Conservation (phyloP, 2,888 invertebrate genomes). For the Blastobasis lacticolella region DNA sequence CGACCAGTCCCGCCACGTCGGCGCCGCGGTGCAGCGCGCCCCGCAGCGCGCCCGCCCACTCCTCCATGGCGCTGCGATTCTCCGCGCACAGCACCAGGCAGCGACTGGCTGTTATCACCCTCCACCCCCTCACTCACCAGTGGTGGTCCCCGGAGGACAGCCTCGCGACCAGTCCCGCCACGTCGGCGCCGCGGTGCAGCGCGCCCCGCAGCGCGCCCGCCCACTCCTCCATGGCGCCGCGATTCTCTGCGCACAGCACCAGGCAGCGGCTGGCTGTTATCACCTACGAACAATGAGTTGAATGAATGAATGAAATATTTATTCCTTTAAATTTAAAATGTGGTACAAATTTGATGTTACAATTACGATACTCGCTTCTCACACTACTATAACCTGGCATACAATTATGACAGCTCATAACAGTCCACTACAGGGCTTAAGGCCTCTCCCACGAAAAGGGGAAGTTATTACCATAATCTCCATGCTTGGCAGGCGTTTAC, state of each 20-base stretch:
- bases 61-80: constrained; percentile 91
- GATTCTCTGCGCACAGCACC: constrained; percentile 85
- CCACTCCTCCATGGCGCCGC: constrained; percentile 95
- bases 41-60: constrained; percentile 89
- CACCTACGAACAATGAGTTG: constrained; percentile 52
- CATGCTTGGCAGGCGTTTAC: no score
- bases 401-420: no score
- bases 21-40: constrained; percentile 74
- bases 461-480: no score
- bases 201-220: constrained; percentile 86
- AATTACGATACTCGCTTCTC: no score
- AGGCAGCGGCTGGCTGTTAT: constrained; percentile 86
- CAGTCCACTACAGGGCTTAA: no score
- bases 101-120: constrained; percentile 85
- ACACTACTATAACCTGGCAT: no score
- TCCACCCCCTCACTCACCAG: constrained; percentile 36
- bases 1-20: constrained; percentile 75
- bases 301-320: no score
- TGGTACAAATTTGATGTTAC: no score
- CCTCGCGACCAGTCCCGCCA: constrained; percentile 75
- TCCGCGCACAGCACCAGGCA: constrained; percentile 87
- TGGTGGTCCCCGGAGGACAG: constrained; percentile 65
- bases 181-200: constrained; percentile 63
- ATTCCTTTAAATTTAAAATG: no score
- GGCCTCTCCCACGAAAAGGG: no score